Conservation (phyloP, 2,888 invertebrate species). For the Netelia virgata region DNA sequence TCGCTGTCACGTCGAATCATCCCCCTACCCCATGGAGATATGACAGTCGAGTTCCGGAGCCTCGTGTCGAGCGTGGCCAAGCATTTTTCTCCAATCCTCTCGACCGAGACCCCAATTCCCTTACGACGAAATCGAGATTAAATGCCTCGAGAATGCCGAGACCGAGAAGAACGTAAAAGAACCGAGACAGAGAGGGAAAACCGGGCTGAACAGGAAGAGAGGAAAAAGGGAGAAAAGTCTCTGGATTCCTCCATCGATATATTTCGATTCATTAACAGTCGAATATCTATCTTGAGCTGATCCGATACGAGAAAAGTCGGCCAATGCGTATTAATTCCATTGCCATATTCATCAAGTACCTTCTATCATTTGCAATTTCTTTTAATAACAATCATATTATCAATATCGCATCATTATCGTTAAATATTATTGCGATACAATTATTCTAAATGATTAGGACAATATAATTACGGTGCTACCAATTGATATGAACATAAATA, state of each 20-base stretch:
- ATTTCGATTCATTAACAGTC: conserved; percentile 40
- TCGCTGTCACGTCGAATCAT: conserved; percentile 84
- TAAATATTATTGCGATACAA: too few relatives aligned
- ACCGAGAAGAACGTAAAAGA: conserved; percentile 21
- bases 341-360: background rate
- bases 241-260: conserved; percentile 38
- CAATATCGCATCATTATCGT: too few relatives aligned
- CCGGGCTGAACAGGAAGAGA: background rate
- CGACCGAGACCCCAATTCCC: conserved; percentile 62
- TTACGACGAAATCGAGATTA: conserved; percentile 82
- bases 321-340: background rate
- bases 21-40: conserved; percentile 78
- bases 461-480: too few relatives aligned
- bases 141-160: conserved; percentile 74
- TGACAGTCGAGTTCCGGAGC: conserved; percentile 75
- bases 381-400: too few relatives aligned
- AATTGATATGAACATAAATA: too few relatives aligned
- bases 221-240: conserved; percentile 27
- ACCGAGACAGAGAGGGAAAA: background rate
- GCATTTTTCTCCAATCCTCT: conserved; percentile 32
- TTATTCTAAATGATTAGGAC: too few relatives aligned
- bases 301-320: conserved; percentile 31
- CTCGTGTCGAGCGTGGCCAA: conserved; percentile 46
- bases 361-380: too few relatives aligned
- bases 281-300: conserved; percentile 28